Evolutionary conservation across 2,888 invertebrate species (phyloP).

Genomic region (Pedicia rivosa): DNA sequence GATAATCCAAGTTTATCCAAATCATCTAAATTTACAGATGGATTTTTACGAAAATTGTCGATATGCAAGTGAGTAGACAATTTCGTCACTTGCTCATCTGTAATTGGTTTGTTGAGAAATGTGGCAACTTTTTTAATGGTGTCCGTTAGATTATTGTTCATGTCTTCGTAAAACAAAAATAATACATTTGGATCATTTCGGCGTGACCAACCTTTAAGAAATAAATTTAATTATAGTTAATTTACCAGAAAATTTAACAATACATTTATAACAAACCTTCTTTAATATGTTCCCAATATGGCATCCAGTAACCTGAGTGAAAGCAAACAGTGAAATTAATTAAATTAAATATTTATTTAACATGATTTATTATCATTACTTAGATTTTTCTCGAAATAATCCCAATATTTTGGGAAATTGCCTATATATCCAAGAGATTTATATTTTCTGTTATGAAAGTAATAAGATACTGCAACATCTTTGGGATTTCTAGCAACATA

Average conservation of each 20-base stretch:
- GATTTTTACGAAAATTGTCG: conserved; percentile 65
- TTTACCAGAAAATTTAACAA: no score
- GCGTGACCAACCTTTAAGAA: conserved; percentile 52
- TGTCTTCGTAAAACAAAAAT: conserved; percentile 67
- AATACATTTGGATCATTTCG: conserved; percentile 50
- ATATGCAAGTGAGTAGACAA: conserved; percentile 62
- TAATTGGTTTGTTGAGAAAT: conserved; percentile 44
- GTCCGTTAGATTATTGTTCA: conserved; percentile 43
- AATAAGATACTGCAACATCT: conserved; percentile 72
- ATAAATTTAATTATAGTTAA: no score
- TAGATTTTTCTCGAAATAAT: conserved; percentile 47
- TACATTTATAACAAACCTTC: no score
- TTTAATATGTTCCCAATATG: conserved; percentile 62
- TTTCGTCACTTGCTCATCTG: conserved; percentile 37
- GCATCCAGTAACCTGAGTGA: conserved; percentile 48
- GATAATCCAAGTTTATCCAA: conserved; percentile 44
- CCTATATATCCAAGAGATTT: conserved; percentile 51
- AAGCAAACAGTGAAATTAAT: conserved; percentile 3
- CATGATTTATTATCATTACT: no score
- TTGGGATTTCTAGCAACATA: conserved; percentile 77
- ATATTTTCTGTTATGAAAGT: conserved; percentile 54
- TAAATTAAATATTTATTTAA: no score
- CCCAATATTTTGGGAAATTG: conserved; percentile 52
- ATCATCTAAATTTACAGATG: conserved; percentile 55
- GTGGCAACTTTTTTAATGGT: conserved; percentile 40